A percentile compares a stretch with the other conserved stretches of the same genome.
Evolutionary conservation across 2,113 vertebrate genomes (phyloP).

Genomic region (Prietella phreatophila): DNA sequence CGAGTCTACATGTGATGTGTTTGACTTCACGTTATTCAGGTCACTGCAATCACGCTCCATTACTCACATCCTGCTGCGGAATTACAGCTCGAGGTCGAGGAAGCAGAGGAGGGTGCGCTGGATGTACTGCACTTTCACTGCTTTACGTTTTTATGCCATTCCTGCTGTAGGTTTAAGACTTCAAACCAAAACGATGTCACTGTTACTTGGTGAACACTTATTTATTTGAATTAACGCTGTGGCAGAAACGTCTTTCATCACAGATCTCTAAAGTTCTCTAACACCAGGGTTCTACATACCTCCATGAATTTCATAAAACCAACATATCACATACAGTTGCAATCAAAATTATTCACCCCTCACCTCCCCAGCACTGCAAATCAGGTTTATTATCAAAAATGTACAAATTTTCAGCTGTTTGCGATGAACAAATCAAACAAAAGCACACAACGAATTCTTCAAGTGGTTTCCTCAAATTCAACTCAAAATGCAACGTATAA

Average conservation of each 20-base stretch:
- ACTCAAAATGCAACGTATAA: no score
- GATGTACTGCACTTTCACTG: background rate
- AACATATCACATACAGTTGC: background rate
- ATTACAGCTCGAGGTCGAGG: slow-evolving; percentile 65
- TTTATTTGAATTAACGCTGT: background rate
- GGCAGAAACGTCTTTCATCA: no score
- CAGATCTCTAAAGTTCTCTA: background rate
- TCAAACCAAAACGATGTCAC: background rate
- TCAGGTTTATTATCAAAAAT: no score
- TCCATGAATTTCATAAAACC: background rate
- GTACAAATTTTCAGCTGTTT: no score
- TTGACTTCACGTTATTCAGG: slow-evolving; percentile 77
- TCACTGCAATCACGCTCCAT: slow-evolving; percentile 74
- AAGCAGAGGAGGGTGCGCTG: slow-evolving; percentile 43
- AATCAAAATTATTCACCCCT: no score
- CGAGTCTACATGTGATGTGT: slow-evolving; percentile 73
- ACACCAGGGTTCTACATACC: background rate
- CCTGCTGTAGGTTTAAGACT: background rate
- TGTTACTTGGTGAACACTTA: background rate
- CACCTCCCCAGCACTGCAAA: no score
- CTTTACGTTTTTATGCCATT: background rate
- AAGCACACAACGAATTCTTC: no score
- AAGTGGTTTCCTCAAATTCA: no score
- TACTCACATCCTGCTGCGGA: slow-evolving; percentile 71
- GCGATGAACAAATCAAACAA: no score